phyloP scores from a whole-genome alignment of 2,888 invertebrate genomes.

The Neoaliturus tenellus region DNA sequence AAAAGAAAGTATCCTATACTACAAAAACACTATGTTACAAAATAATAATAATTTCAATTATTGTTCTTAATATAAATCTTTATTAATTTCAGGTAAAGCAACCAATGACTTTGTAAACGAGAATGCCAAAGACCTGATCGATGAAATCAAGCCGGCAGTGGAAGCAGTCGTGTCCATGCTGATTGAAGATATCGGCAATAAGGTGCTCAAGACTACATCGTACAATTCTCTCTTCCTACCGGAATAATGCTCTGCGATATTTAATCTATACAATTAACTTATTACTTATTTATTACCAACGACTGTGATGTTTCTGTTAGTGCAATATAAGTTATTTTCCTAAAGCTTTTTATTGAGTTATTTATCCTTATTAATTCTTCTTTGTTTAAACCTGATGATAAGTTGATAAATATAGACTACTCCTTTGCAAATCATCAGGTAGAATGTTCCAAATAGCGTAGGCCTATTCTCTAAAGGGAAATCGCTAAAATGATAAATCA shows the following conservation, averaged over 20 bases:
- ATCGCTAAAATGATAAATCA: too few species aligned
- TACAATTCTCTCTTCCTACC: constrained; percentile 65
- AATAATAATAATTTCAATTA: too few species aligned
- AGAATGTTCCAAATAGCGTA: too few species aligned
- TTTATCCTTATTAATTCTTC: too few species aligned
- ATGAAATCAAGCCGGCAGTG: constrained; percentile 66
- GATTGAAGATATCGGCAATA: constrained; percentile 65
- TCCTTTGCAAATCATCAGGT: too few species aligned
- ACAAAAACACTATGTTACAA: too few species aligned
- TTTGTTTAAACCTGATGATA: too few species aligned
- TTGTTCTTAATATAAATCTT: too few species aligned
- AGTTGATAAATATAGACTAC: too few species aligned
- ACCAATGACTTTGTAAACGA: constrained; percentile 68
- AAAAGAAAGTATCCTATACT: too few species aligned
- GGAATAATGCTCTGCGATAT: constrained; percentile 26
- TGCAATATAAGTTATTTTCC: constrained; percentile 21
- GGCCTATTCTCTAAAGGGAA: too few species aligned
- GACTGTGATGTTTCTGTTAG: constrained; percentile 55
- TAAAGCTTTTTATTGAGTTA: not conserved
- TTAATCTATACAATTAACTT: constrained; percentile 43
- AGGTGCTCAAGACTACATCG: constrained; percentile 65
- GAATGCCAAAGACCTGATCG: constrained; percentile 67
- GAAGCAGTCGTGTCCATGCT: constrained; percentile 65
- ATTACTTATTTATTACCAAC: constrained; percentile 45
- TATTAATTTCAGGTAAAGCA: constrained; percentile 64